Conservation (phyloP, 2,797 vertebrate genomes). For the Dipus sagitta region DNA sequence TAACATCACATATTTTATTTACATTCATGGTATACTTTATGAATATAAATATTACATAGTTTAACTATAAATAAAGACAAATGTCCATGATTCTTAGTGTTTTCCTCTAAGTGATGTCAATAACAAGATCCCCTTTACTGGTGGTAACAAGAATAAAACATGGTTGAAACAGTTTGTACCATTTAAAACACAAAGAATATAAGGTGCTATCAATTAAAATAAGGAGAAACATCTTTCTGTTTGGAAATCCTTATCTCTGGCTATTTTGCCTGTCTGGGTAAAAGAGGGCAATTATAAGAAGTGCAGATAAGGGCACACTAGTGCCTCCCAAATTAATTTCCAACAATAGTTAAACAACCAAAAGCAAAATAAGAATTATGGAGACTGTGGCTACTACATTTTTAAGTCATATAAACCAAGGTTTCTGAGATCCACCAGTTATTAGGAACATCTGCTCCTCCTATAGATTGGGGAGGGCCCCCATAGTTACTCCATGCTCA, state of each 20-base stretch:
- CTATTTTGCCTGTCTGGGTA: neutral
- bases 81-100: neutral
- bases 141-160: neutral
- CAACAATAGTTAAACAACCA: neutral
- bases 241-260: neutral
- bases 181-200: neutral
- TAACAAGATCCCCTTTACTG: rapidly evolving
- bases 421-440: rapidly evolving
- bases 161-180: no score
- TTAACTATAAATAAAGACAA: neutral
- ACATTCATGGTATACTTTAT: neutral
- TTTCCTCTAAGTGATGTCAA: neutral
- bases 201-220: neutral
- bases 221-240: neutral
- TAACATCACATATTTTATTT: no score
- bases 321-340: neutral
- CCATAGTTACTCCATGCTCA: rapidly evolving
- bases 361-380: neutral
- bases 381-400: rapidly evolving
- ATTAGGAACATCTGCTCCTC: neutral
- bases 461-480: rapidly evolving
- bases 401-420: no score
- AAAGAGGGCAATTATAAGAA: neutral
- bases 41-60: neutral
- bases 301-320: neutral